Conservation (phyloP, 30 jellyfish, hydroid and myxozoan genomes). For the Aurelia aurita region DNA sequence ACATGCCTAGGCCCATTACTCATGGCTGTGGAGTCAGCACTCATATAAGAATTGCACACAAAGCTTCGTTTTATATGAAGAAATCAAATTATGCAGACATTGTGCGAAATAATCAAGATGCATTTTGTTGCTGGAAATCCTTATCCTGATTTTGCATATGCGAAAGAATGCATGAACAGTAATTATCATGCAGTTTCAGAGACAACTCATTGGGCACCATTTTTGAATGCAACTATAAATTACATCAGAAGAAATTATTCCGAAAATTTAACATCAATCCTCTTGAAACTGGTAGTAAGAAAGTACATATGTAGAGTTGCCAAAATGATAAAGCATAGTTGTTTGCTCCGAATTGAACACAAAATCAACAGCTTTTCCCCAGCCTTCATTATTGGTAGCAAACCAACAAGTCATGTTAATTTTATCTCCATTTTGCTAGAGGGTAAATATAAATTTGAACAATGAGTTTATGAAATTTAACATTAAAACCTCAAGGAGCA, state of each 20-base stretch:
- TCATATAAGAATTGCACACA: slow-evolving; percentile 91
- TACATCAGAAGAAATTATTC: slow-evolving; percentile 73
- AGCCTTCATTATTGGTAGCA: too few species aligned
- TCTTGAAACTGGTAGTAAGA: too few species aligned
- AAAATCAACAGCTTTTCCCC: too few species aligned
- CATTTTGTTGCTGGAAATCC: slow-evolving; percentile 98
- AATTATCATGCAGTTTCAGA: slow-evolving; percentile 84
- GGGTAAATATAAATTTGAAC: too few species aligned
- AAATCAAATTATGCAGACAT: slow-evolving; percentile 56
- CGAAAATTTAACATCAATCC: too few species aligned
- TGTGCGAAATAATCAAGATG: slow-evolving; percentile 78
- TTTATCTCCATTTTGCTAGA: too few species aligned
- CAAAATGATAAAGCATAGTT: too few species aligned
- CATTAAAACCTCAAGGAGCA: too few species aligned
- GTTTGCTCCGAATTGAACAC: too few species aligned
- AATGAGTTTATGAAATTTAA: too few species aligned
- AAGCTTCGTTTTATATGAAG: slow-evolving; percentile 64
- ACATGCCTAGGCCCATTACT: slow-evolving; percentile 1
- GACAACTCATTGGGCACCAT: slow-evolving; percentile 96
- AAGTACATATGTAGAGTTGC: too few species aligned
- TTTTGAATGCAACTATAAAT: slow-evolving; percentile 84
- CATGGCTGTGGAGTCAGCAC: slow-evolving; percentile 93
- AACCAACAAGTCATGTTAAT: too few species aligned
- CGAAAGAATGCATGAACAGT: slow-evolving; percentile 76
- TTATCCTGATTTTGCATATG: slow-evolving; percentile 91